phyloP scores from a whole-genome alignment of 37 sponge, comb jelly and placozoan genomes.

The Bolinopsis microptera region DNA sequence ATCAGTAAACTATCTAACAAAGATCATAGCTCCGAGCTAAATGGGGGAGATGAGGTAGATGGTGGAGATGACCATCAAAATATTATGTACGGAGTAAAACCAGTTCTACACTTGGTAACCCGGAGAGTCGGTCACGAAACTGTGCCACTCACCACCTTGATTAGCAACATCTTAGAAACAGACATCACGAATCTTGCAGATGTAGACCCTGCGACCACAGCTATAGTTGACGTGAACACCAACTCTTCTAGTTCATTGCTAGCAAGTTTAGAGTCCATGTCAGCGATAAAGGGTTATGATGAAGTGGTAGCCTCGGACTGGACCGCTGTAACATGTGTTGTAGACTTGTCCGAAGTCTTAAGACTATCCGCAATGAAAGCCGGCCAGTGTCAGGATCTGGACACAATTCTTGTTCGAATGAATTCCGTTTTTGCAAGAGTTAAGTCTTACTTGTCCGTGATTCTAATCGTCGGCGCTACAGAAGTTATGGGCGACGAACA shows the following conservation, averaged over 20 bases:
- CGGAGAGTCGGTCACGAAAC: not conserved
- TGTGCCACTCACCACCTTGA: not conserved
- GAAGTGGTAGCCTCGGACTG: not conserved
- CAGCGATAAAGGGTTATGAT: not conserved
- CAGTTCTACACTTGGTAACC: not conserved
- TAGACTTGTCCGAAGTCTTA: not conserved
- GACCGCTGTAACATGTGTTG: not conserved
- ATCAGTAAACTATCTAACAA: not conserved
- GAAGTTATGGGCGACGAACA: not conserved
- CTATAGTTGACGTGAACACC: not conserved
- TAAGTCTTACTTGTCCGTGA: not conserved
- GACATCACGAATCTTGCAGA: not conserved
- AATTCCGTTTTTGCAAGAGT: not conserved
- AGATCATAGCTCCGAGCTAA: not conserved
- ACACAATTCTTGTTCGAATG: not conserved
- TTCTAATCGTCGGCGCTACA: not conserved
- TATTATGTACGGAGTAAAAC: not conserved
- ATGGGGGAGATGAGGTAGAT: not conserved
- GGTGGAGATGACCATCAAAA: not conserved
- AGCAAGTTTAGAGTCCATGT: not conserved
- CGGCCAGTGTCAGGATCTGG: not conserved
- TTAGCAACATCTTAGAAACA: not conserved
- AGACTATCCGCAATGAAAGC: not conserved
- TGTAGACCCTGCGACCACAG: not conserved
- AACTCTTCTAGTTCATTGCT: not conserved